phyloP scores from a whole-genome alignment of 2,797 vertebrate genomes.

The Eurystomus glaucurus region DNA sequence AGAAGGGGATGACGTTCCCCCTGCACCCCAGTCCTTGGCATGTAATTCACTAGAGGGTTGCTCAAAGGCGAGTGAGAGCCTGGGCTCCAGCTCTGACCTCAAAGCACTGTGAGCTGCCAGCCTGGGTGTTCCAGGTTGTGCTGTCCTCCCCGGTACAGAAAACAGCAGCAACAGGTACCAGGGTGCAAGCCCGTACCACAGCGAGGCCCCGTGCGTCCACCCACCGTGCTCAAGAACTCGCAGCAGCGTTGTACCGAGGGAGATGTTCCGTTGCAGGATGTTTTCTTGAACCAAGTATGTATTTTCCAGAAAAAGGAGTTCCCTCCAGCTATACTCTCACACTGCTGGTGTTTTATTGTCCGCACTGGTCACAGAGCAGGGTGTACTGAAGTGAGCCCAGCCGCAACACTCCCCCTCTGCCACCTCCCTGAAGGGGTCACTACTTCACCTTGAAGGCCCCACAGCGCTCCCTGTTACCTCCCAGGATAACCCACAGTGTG shows the following conservation, averaged over 20 bases:
- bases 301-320: background rate
- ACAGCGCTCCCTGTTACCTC: background rate
- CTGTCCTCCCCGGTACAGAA: background rate
- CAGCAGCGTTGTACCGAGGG: rapidly evolving
- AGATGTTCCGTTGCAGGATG: too few relatives aligned
- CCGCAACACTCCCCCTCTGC: rapidly evolving
- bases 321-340: background rate
- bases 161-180: background rate
- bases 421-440: rapidly evolving
- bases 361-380: rapidly evolving
- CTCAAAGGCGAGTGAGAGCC: background rate
- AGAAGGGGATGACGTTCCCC: rapidly evolving
- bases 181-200: background rate
- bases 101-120: background rate
- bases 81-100: background rate
- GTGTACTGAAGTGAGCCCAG: rapidly evolving
- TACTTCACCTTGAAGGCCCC: background rate
- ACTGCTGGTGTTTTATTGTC: rapidly evolving
- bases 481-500: rapidly evolving
- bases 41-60: background rate
- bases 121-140: rapidly evolving
- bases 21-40: background rate
- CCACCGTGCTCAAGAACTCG: background rate
- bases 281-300: background rate
- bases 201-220: background rate